Evolutionary conservation across 2,888 invertebrate species (phyloP).

Genomic region (Drosophila incognita): DNA sequence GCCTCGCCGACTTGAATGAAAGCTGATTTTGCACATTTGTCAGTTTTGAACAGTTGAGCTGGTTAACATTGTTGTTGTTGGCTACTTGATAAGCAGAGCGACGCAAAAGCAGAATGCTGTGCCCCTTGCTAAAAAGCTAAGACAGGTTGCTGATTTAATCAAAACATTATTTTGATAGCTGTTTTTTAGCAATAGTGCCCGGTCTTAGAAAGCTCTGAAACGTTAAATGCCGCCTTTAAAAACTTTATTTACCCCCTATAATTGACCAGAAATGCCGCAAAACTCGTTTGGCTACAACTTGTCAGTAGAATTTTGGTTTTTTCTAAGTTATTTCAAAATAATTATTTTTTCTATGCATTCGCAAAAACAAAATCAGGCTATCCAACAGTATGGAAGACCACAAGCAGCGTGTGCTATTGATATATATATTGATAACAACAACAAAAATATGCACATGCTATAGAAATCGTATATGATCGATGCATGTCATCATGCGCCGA

Average conservation of each 20-base stretch:
- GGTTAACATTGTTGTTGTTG: constrained; percentile 1
- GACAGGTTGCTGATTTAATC: constrained; percentile 42
- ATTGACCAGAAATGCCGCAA: constrained; percentile 75
- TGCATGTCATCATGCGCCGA: constrained; percentile 5
- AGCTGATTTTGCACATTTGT: constrained; percentile 47
- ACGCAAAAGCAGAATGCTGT: constrained; percentile 11
- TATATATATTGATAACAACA: constrained; percentile 38
- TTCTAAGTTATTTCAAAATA: constrained; percentile 15
- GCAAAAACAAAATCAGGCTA: constrained; percentile 26
- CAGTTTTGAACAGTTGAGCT: constrained; percentile 8
- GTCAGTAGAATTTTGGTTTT: constrained; percentile 56
- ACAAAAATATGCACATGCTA: background rate
- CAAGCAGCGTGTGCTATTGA: constrained; percentile 38
- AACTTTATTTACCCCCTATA: constrained; percentile 63
- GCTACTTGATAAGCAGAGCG: constrained; percentile 41
- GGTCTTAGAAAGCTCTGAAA: constrained; percentile 36
- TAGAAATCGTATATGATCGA: background rate
- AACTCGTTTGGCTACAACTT: constrained; percentile 72
- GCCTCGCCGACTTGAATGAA: constrained; percentile 32
- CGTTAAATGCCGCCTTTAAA: constrained; percentile 16
- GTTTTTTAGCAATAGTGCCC: constrained; percentile 10
- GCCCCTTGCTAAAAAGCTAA: constrained; percentile 24
- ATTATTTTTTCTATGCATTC: constrained; percentile 10
- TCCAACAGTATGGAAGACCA: constrained; percentile 39
- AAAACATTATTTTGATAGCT: constrained; percentile 15